Evolutionary conservation across 2,797 vertebrate species (phyloP), one percentile per base, ranked within the genome.

Genomic region (Myioborus miniatus): DNA sequence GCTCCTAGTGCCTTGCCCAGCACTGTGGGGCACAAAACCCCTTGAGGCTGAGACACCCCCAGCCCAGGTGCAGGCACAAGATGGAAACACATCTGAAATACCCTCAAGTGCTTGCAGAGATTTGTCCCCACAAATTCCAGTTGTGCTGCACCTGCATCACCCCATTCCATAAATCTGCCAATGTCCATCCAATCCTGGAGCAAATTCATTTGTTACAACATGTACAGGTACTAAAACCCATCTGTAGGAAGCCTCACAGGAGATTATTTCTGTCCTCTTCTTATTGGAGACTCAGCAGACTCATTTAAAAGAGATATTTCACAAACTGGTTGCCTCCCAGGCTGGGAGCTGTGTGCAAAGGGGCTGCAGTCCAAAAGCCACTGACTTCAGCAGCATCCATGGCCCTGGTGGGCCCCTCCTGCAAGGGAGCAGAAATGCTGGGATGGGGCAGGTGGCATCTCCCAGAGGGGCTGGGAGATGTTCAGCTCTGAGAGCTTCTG

Each of bases 181-280:
- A 2, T 19, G 76, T 64, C 87, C 89, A 26, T 20, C 47, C 34
- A 41, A 65, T 55, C 50, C 44, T 0, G 0, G 47, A 88, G 67
- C 44, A 94, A 94, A 88, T 88, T 67, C 63, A 53, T 94, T 95
- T 49, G 56, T 80, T 72, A 52, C 91, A 79, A 86, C 77, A 43
- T 72, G 46, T 70, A 63, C 59, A 86, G 50, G 91, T 59, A 67
- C 69, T 86, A 60, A 86, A 90, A 37, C 47, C 79, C 80, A 69
- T 59, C 62, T 85, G 89, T 23, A 75, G 75, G 87, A 79, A 82
- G 65, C 26, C 41, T 56, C 4, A 12, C 47, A 26, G 8, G n/a
- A 37, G 69, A 52, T 93, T 95, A 72, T 90, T 95, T 96, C 91
- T 90, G 87, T 92, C 72, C 65, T 93, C 49, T 52, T 87, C 70